A percentile compares a stretch with the other conserved stretches of the same genome.
These are phyloP conservation scores for Agapornis canus DNA, from an alignment of 2,797 vertebrate genomes.

Conservation along the genomic window DNA sequence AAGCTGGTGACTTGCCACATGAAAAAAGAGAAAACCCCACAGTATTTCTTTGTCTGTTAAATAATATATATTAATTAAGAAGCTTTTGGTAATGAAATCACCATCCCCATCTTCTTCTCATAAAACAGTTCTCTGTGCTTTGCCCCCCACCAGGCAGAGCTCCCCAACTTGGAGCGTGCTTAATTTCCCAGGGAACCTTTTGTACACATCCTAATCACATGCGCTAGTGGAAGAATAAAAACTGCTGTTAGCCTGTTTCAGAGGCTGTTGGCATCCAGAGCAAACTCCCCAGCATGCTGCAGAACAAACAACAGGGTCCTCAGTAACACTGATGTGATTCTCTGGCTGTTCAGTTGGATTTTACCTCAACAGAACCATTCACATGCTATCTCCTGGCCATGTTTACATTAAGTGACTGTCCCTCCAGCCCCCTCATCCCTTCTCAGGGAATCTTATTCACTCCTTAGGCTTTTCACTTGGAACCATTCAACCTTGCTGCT, in stretches of 20 bases:
- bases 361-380: neutral
- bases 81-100: neutral
- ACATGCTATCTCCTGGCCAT: neutral
- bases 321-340: neutral
- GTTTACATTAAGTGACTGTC: neutral
- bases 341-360: neutral
- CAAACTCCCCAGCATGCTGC: neutral
- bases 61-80: neutral
- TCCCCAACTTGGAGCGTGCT: neutral
- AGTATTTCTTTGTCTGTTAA: neutral
- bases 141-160: neutral
- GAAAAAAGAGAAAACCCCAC: neutral
- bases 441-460: conserved; percentile 32
- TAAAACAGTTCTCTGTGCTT: neutral
- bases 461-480: conserved; percentile 60
- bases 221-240: neutral
- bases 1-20: neutral
- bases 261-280: neutral
- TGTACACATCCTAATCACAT: neutral
- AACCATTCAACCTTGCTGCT: conserved; percentile 67
- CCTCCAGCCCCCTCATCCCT: neutral
- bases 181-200: neutral
- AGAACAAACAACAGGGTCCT: neutral
- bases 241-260: neutral
- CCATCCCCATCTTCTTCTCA: neutral